A percentile compares a stretch with the other conserved stretches of the same genome.
Evolutionary conservation across 1,140 invertebrate genomes (phyloP).

Genomic region (Drosophila baimaii): DNA sequence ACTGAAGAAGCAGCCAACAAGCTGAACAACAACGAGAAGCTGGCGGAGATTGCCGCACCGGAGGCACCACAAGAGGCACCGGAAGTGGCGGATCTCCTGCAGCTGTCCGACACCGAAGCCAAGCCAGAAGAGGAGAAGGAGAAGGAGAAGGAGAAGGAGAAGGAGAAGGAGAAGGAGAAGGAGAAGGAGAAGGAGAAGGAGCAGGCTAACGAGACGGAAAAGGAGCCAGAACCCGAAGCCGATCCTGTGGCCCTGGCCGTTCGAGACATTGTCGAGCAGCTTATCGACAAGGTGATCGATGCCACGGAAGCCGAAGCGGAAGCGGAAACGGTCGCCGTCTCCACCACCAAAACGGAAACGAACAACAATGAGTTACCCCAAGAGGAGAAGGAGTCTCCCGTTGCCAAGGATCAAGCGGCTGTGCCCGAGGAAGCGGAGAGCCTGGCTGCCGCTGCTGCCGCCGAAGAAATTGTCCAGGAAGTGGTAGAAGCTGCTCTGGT

Average conservation of each 20-base stretch:
- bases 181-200: background rate
- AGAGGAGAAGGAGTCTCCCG: background rate
- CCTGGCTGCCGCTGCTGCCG: conserved; percentile 55
- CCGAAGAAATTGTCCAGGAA: conserved; percentile 71
- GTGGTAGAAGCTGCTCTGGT: conserved; percentile 71
- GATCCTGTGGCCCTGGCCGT: conserved; percentile 63
- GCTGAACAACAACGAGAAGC: conserved; percentile 75
- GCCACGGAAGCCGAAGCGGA: conserved; percentile 55
- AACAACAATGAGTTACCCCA: conserved; percentile 66
- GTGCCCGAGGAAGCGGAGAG: conserved; percentile 7
- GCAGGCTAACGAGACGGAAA: background rate
- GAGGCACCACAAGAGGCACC: background rate
- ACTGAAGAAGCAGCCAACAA: conserved; percentile 77
- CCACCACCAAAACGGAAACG: conserved; percentile 51
- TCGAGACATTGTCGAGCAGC: conserved; percentile 75
- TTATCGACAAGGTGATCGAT: conserved; percentile 77
- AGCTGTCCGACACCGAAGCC: conserved; percentile 25
- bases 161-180: too few relatives aligned
- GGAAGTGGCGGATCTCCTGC: conserved; percentile 16
- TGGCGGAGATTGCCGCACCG: conserved; percentile 10
- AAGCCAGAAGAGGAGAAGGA: background rate
- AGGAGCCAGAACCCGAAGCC: conserved; percentile 1
- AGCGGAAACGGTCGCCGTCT: background rate
- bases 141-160: background rate
- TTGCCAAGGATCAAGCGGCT: background rate